phyloP scores from a whole-genome alignment of 2,797 vertebrate species.

The Gambelia wislizenii region DNA sequence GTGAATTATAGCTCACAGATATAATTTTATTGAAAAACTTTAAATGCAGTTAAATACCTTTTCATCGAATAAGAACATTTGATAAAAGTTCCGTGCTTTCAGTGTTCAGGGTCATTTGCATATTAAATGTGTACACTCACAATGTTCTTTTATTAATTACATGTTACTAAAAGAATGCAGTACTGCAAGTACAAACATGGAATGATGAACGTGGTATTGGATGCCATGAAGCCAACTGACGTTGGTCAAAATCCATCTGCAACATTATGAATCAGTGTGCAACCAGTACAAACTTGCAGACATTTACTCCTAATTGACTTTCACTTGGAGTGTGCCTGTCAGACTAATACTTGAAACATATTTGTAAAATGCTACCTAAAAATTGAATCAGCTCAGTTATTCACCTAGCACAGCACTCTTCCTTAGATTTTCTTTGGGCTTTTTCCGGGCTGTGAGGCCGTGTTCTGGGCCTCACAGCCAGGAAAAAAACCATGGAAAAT shows the following conservation, averaged over 20 bases:
- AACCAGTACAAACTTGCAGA: background rate
- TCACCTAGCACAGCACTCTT: background rate
- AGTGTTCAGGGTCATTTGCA: conserved; percentile 17
- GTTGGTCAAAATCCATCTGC: background rate
- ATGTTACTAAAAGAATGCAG: background rate
- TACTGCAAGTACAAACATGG: background rate
- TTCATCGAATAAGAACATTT: conserved; percentile 14
- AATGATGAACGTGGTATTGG: background rate
- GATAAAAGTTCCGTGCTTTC: conserved; percentile 60
- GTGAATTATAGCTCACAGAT: background rate
- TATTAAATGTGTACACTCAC: background rate
- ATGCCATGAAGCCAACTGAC: background rate
- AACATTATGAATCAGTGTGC: background rate
- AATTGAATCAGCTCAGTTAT: background rate
- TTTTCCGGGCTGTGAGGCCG: no score
- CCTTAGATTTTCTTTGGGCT: no score
- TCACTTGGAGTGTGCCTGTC: background rate
- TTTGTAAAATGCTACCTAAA: background rate
- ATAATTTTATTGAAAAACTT: conserved; percentile 25
- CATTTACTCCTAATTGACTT: background rate
- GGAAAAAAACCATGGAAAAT: no score
- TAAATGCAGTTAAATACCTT: conserved; percentile 20
- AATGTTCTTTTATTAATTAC: background rate
- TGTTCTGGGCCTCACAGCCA: no score
- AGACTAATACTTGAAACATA: background rate